phyloP scores from a whole-genome alignment of 1,140 invertebrate species.

The Heliconius nattereri region DNA sequence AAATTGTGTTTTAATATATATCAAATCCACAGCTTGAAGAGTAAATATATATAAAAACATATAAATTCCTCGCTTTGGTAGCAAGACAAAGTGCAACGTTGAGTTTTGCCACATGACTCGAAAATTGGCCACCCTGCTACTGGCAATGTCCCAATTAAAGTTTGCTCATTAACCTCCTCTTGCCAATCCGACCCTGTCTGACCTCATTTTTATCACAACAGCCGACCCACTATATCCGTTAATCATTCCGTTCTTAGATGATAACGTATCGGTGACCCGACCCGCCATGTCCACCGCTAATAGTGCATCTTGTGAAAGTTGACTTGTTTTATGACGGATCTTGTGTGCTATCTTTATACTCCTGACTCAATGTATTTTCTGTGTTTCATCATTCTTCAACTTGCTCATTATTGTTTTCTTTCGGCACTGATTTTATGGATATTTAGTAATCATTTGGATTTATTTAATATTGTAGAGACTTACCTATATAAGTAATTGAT shows the following conservation, averaged over 20 bases:
- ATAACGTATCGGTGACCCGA: not conserved
- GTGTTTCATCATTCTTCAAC: slow-evolving; percentile 19
- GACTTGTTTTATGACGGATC: not conserved
- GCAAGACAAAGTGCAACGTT: too few relatives aligned
- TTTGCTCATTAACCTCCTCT: slow-evolving; percentile 29
- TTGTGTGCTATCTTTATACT: not conserved
- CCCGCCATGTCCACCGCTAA: not conserved
- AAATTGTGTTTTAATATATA: too few relatives aligned
- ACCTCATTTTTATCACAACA: slow-evolving; percentile 31
- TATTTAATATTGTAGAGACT: too few relatives aligned
- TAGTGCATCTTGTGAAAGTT: slow-evolving; percentile 12
- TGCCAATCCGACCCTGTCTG: slow-evolving; percentile 25
- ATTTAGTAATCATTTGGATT: too few relatives aligned
- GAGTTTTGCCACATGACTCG: too few relatives aligned
- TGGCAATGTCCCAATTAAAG: slow-evolving; percentile 17
- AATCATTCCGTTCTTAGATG: not conserved
- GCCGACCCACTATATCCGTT: slow-evolving; percentile 16
- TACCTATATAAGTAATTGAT: too few relatives aligned
- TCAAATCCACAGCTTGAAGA: too few relatives aligned
- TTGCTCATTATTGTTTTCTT: not conserved
- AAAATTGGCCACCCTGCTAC: not conserved
- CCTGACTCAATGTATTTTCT: not conserved
- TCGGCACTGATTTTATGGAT: not conserved
- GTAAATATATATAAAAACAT: too few relatives aligned
- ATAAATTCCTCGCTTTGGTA: too few relatives aligned